Percentiles rank a stretch among this genome's conserved stretches.
Evolutionary conservation across 2,888 invertebrate species (phyloP).

Genomic region (Caenorhabditis sulstoni): DNA sequence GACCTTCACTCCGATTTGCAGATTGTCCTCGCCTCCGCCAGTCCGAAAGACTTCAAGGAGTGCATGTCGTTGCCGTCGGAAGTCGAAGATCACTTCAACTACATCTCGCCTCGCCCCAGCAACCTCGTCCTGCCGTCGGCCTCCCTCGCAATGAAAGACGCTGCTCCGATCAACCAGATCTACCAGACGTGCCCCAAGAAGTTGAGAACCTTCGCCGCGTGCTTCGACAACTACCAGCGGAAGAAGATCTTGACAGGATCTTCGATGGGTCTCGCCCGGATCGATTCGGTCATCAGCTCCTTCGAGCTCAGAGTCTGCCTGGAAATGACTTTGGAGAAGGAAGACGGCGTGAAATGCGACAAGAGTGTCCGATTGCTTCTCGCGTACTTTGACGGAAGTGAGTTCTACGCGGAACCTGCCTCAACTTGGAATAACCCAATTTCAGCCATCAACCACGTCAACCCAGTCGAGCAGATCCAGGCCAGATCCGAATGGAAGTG

Average conservation of each 20-base stretch:
- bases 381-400: not conserved
- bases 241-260: not conserved
- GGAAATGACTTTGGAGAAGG: conserved; percentile 10
- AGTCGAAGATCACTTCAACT: conserved; percentile 1
- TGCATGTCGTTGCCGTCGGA: not conserved
- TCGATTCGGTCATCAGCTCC: not conserved
- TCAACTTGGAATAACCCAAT: not conserved
- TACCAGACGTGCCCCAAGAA: not conserved
- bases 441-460: not conserved
- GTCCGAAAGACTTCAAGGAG: not conserved
- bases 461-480: not conserved
- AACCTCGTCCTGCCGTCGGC: not conserved
- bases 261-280: not conserved
- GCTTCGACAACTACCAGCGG: not conserved
- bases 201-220: not conserved
- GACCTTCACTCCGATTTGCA: not conserved
- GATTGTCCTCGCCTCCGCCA: conserved; percentile 9
- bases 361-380: not conserved
- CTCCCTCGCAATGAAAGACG: not conserved
- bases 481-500: conserved; percentile 8
- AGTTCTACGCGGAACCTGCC: not conserved
- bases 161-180: not conserved
- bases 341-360: conserved; percentile 10
- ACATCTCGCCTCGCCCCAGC: not conserved
- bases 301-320: conserved; percentile 8